These are phyloP conservation scores for Rhadina sibilatrix DNA, from an alignment of 2,113 vertebrate species.

Conservation along the genomic window DNA sequence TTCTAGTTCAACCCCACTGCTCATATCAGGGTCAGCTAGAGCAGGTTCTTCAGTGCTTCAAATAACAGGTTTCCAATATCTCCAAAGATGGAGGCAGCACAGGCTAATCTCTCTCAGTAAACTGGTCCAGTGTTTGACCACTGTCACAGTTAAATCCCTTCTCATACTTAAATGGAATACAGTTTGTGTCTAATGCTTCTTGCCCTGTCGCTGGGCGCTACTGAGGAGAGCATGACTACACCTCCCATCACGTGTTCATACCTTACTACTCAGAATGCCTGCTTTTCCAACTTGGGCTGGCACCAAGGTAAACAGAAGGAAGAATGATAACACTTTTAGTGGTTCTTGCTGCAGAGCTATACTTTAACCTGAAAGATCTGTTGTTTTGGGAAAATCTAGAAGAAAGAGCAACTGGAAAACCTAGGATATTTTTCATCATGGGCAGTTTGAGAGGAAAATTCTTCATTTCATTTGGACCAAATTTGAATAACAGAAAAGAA, in stretches of 20 bases:
- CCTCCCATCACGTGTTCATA: fast-evolving
- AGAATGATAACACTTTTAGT: neutral
- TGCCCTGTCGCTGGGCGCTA: neutral
- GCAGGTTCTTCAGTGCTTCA: neutral
- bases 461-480: neutral
- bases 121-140: neutral
- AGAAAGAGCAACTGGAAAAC: neutral
- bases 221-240: neutral
- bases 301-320: neutral
- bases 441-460: neutral
- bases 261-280: neutral
- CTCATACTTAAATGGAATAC: neutral
- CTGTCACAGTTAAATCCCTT: neutral
- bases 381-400: neutral
- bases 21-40: neutral
- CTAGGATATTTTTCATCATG: neutral
- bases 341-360: neutral
- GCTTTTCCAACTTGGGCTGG: neutral
- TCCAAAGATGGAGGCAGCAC: neutral
- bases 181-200: neutral
- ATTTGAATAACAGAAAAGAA: neutral
- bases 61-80: neutral
- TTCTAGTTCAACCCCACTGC: neutral
- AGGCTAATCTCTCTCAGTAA: fast-evolving
- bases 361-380: neutral